phyloP scores from a whole-genome alignment of 1,140 invertebrate genomes.

The Lysiphlebus fabarum region DNA sequence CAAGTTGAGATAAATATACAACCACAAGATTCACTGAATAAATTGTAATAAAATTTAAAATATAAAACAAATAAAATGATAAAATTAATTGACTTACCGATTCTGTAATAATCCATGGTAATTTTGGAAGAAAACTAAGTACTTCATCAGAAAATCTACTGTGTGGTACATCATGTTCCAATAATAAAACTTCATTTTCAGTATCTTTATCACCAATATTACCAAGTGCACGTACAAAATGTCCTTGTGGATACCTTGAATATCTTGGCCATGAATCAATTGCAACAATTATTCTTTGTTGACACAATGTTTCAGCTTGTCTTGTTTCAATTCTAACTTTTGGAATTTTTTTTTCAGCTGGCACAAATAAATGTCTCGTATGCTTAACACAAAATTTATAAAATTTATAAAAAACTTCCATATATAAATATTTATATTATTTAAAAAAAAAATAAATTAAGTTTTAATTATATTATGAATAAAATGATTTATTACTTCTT shows the following conservation, averaged over 20 bases:
- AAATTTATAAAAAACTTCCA: slow-evolving; percentile 24
- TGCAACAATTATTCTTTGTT: slow-evolving; percentile 86
- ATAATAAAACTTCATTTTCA: slow-evolving; percentile 91
- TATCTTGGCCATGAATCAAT: slow-evolving; percentile 90
- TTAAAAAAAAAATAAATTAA: background rate
- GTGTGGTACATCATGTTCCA: slow-evolving; percentile 97
- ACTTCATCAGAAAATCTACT: slow-evolving; percentile 92
- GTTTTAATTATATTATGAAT: slow-evolving; percentile 3
- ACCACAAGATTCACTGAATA: no score
- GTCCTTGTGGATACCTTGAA: slow-evolving; percentile 77
- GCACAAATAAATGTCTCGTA: slow-evolving; percentile 81
- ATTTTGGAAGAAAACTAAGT: slow-evolving; percentile 82
- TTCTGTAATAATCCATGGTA: slow-evolving; percentile 86
- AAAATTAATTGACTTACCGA: slow-evolving; percentile 64
- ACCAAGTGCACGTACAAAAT: slow-evolving; percentile 85
- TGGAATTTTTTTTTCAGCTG: slow-evolving; percentile 85
- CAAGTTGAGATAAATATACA: no score
- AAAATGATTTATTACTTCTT: slow-evolving; percentile 59
- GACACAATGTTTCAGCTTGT: slow-evolving; percentile 75
- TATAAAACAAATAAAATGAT: no score
- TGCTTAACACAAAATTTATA: slow-evolving; percentile 53
- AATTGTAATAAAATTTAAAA: no score
- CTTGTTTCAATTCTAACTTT: slow-evolving; percentile 89
- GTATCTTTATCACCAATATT: slow-evolving; percentile 82
- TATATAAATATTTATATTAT: background rate